Evolutionary conservation across 1,140 invertebrate species (phyloP), one percentile per base, ranked within the genome.

Genomic region (Acyrthosiphon pisum): DNA sequence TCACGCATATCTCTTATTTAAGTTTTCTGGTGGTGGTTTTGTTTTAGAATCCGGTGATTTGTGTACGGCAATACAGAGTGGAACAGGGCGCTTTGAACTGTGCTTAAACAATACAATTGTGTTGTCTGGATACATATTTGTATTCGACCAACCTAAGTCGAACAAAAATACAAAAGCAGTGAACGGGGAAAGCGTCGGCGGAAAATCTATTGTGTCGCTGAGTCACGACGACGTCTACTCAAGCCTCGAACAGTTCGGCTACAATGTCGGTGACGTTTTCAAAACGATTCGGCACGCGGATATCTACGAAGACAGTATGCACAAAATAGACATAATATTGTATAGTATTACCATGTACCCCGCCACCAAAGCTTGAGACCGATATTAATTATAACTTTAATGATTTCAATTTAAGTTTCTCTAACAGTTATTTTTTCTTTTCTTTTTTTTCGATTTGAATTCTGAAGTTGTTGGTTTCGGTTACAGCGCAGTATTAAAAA

Each of bases 1-100:
- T 18, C 2, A 76, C 30, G n/a, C 14, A n/a, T n/a, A 30, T 76
- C 3, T n/a, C 14, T n/a, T n/a, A n/a, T 76, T 76, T n/a, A n/a
- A 23, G 30, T 68, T 20, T 76, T 76, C 6, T 76, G 30, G 11
- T 18, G 60, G 30, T n/a, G 30, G 30, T 76, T 68, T 76, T 76
- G 30, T 92, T 92, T 83, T 83, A 92, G 90, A 92, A 81, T 30
- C 44, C 4, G 3, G 8, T 22, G 90, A 81, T 35, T 48, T 92
- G 8, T 83, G 46, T 81, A 48, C 44, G 26, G 4, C 68, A 22
- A 92, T 92, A 83, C 90, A 92, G 18, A 46, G 68, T 9, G 90
- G 90, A 50, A 92, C 90, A 22, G 90, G 90, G 8, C 46, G 68
- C 4, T 92, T 92, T 48, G 90, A 92, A 37, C 20, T 81, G 9